These are phyloP conservation scores for Furnarius figulus DNA, from an alignment of 2,113 vertebrate species.

Conservation along the genomic window DNA sequence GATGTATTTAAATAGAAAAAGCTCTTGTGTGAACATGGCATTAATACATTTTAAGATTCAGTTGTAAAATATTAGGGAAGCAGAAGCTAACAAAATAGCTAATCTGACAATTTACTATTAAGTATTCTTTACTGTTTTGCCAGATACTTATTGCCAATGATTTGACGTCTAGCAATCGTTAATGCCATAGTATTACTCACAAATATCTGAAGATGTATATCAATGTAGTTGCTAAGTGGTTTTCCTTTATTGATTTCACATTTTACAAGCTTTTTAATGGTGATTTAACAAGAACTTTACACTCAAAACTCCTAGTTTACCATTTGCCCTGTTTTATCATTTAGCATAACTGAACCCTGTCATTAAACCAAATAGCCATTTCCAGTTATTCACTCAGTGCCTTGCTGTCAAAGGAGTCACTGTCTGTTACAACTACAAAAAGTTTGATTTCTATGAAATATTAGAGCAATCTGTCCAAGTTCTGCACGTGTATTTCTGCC, in stretches of 20 bases:
- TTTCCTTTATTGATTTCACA: background rate
- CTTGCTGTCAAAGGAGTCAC: background rate
- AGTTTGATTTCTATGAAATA: background rate
- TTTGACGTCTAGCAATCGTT: background rate
- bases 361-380: background rate
- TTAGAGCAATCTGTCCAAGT: background rate
- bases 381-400: background rate
- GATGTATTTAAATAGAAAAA: background rate
- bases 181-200: background rate
- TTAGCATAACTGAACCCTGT: background rate
- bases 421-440: background rate
- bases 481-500: background rate
- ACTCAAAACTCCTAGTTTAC: background rate
- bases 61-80: background rate
- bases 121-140: background rate
- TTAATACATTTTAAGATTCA: background rate
- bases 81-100: background rate
- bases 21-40: background rate
- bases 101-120: background rate
- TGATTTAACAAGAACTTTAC: background rate
- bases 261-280: background rate
- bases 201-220: background rate
- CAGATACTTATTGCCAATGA: background rate
- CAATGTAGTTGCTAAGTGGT: background rate
- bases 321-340: background rate